Evolutionary conservation across 2,113 vertebrate species (phyloP).

Genomic region (Microcebus tavaratra): DNA sequence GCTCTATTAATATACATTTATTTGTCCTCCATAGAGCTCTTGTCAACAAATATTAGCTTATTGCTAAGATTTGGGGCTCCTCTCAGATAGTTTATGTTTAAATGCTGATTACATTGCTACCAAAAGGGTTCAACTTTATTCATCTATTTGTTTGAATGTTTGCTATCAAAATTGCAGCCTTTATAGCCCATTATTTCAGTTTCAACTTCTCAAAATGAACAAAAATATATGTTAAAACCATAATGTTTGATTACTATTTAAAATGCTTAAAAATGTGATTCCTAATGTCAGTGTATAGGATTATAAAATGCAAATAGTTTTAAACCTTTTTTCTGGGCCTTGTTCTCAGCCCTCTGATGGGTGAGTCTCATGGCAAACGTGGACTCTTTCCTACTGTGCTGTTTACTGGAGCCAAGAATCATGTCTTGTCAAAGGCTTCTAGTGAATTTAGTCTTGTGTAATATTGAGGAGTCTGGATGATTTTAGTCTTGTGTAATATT

Average conservation of each 20-base stretch:
- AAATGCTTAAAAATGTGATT: background rate
- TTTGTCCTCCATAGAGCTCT: background rate
- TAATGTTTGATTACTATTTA: conserved; percentile 21
- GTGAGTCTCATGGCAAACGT: background rate
- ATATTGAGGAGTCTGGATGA: background rate
- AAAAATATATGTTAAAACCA: background rate
- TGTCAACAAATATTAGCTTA: background rate
- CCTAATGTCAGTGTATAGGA: background rate
- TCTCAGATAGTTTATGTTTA: background rate
- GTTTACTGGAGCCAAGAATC: background rate
- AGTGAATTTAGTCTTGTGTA: background rate
- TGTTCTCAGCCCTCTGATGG: background rate
- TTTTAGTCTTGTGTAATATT: background rate
- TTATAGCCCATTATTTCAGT: background rate
- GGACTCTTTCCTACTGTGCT: conserved; percentile 6
- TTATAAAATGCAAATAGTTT: background rate
- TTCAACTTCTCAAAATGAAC: conserved; percentile 32
- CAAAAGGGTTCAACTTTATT: background rate
- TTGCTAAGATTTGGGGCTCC: background rate
- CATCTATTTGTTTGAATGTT: background rate
- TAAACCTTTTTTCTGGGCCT: background rate
- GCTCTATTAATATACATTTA: background rate
- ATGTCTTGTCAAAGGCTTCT: background rate
- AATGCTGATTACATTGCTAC: background rate
- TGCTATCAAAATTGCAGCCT: background rate